Evolutionary conservation across 2,888 invertebrate species (phyloP).

Genomic region (Sturmia bella): DNA sequence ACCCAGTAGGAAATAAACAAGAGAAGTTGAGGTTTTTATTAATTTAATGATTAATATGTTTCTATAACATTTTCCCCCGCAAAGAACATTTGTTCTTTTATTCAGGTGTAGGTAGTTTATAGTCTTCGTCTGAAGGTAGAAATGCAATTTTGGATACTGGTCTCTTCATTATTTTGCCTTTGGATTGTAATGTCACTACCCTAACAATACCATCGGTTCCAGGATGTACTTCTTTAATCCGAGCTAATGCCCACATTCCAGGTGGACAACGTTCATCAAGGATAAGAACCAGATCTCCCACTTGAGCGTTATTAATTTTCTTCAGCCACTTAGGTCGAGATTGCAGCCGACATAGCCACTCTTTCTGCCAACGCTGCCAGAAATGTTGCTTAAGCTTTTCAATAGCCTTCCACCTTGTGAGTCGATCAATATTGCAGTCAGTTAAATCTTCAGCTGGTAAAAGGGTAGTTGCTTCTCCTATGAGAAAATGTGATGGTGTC

Average conservation of each 20-base stretch:
- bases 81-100: neutral
- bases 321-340: slow-evolving; percentile 58
- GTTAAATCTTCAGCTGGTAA: slow-evolving; percentile 20
- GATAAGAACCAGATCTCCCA: slow-evolving; percentile 43
- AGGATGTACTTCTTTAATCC: slow-evolving; percentile 71
- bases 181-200: slow-evolving; percentile 56
- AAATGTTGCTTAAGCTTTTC: slow-evolving; percentile 61
- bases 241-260: slow-evolving; percentile 72
- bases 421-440: slow-evolving; percentile 1
- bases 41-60: too few relatives aligned
- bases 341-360: slow-evolving; percentile 57
- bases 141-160: slow-evolving; percentile 12
- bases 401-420: slow-evolving; percentile 29
- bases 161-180: neutral
- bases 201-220: slow-evolving; percentile 71
- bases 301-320: slow-evolving; percentile 34
- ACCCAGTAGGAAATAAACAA: too few relatives aligned
- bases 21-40: too few relatives aligned
- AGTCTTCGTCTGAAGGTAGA: neutral
- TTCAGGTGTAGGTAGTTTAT: neutral
- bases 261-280: slow-evolving; percentile 54
- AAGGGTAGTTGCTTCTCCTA: neutral
- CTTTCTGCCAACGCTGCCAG: slow-evolving; percentile 63
- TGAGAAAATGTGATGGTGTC: slow-evolving; percentile 43
- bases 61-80: neutral